These are phyloP conservation scores for Rhamphomyia laevipes DNA, from an alignment of 2,888 invertebrate species.

Conservation along the genomic window DNA sequence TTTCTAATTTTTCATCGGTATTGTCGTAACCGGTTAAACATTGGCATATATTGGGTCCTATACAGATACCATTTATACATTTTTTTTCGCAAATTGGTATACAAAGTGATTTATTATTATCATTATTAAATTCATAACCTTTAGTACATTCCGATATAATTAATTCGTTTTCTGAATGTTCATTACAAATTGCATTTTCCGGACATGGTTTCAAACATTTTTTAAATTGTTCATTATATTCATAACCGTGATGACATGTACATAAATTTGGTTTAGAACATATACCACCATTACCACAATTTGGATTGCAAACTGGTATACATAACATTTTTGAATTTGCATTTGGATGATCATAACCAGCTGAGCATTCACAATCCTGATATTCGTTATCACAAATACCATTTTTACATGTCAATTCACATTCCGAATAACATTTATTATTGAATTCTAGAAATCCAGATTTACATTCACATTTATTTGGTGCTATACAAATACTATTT, in stretches of 20 bases:
- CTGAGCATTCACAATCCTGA: slow-evolving; percentile 31
- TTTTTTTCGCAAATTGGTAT: slow-evolving; percentile 26
- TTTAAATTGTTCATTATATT: too few species aligned
- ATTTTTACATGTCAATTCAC: slow-evolving; percentile 27
- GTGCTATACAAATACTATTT: slow-evolving; percentile 34
- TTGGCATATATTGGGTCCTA: slow-evolving; percentile 33
- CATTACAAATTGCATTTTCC: too few species aligned
- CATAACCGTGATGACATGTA: too few species aligned
- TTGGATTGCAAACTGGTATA: slow-evolving; percentile 5
- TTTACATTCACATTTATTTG: slow-evolving; percentile 32
- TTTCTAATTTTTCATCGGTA: neutral
- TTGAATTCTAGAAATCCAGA: neutral
- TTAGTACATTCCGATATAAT: too few species aligned
- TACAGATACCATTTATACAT: slow-evolving; percentile 36
- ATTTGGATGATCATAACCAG: slow-evolving; percentile 16
- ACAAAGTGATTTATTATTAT: too few species aligned
- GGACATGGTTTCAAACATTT: too few species aligned
- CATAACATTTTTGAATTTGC: neutral
- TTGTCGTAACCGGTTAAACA: slow-evolving; percentile 23
- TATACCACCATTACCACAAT: slow-evolving; percentile 6
- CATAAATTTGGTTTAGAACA: too few species aligned
- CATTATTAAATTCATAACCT: too few species aligned
- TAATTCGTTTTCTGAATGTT: too few species aligned
- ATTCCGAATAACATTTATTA: slow-evolving; percentile 26
- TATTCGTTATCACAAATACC: slow-evolving; percentile 35